A percentile compares a stretch with the other conserved stretches of the same genome.
Conservation (phyloP, 2,888 invertebrate species). For the Eumacrocentrus americanus region DNA sequence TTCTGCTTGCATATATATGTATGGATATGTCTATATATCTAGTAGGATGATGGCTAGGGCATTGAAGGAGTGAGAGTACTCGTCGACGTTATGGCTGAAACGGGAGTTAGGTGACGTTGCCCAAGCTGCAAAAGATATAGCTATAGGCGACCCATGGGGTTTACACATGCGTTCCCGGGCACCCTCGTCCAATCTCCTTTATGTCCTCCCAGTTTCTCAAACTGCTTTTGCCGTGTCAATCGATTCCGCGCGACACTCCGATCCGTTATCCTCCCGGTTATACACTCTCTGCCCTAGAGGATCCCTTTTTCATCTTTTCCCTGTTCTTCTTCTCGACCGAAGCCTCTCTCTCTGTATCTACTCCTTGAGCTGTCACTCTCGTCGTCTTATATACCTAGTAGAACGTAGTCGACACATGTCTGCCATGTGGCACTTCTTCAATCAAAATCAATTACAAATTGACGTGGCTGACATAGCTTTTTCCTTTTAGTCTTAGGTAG, state of each 20-base stretch:
- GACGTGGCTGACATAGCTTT: conserved; percentile 1
- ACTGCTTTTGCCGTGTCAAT: conserved; percentile 50
- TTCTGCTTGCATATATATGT: no score
- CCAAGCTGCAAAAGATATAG: conserved; percentile 11
- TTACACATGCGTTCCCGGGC: conserved; percentile 39
- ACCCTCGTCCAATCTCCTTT: conserved; percentile 55
- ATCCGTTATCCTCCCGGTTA: conserved; percentile 43
- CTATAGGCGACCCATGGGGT: conserved; percentile 38
- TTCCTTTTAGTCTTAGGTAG: not conserved
- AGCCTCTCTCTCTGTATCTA: conserved; percentile 25
- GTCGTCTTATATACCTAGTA: conserved; percentile 10
- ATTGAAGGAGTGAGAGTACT: conserved; percentile 8
- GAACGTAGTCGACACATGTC: conserved; percentile 1
- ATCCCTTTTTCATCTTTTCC: conserved; percentile 12
- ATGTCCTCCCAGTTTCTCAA: conserved; percentile 51
- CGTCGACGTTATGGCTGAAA: conserved; percentile 20
- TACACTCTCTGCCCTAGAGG: conserved; percentile 23
- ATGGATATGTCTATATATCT: no score
- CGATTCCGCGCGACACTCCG: conserved; percentile 45
- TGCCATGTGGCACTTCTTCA: conserved; percentile 4
- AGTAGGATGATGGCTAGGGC: conserved; percentile 1
- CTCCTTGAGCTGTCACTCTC: conserved; percentile 24
- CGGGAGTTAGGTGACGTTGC: conserved; percentile 11
- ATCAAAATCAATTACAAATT: conserved; percentile 9
- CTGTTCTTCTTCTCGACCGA: conserved; percentile 10